phyloP scores from a whole-genome alignment of 1,140 invertebrate genomes.

The Periplaneta americana region DNA sequence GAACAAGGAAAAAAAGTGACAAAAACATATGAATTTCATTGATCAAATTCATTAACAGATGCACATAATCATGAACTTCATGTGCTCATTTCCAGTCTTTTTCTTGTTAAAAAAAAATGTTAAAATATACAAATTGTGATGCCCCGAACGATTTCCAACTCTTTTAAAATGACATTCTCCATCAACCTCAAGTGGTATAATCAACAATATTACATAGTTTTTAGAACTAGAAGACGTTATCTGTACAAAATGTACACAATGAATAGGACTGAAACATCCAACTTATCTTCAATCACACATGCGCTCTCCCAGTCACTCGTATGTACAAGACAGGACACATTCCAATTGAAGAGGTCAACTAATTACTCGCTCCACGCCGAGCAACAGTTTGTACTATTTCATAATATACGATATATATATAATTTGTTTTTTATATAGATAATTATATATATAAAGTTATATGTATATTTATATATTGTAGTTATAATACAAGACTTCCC shows the following conservation, averaged over 20 bases:
- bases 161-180: constrained; percentile 1
- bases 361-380: not conserved
- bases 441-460: constrained; percentile 20
- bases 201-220: constrained; percentile 18
- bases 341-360: not conserved
- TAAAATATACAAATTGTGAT: constrained; percentile 14
- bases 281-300: constrained; percentile 13
- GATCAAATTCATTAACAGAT: not conserved
- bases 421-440: constrained; percentile 9
- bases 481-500: constrained; percentile 15
- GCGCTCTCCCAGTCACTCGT: not conserved
- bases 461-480: constrained; percentile 14
- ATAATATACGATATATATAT: constrained; percentile 10
- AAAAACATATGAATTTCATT: constrained; percentile 2
- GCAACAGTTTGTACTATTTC: constrained; percentile 21
- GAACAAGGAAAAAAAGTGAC: constrained; percentile 1
- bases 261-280: constrained; percentile 12
- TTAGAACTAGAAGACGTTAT: constrained; percentile 18
- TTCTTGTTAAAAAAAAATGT: constrained; percentile 6
- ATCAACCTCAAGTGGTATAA: constrained; percentile 12
- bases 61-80: not conserved
- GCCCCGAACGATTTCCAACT: not conserved
- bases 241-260: constrained; percentile 22
- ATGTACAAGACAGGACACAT: constrained; percentile 6
- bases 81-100: constrained; percentile 7